phyloP scores from a whole-genome alignment of 2,888 invertebrate species.

The Labia minor region DNA sequence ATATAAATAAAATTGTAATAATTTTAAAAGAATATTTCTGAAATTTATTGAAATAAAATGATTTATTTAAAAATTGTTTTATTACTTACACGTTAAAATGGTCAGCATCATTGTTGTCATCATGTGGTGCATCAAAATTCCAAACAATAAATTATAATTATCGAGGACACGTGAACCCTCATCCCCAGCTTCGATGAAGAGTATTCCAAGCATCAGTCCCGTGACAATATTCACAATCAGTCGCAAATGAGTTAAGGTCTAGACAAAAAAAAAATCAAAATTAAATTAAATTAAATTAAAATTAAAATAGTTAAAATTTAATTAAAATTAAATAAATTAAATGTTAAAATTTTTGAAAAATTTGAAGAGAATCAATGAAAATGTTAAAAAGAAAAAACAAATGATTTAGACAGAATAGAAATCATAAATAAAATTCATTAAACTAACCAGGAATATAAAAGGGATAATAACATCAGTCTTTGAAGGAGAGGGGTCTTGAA shows the following conservation, averaged over 20 bases:
- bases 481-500: too few relatives aligned
- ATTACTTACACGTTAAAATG: slow-evolving; percentile 61
- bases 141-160: slow-evolving; percentile 80
- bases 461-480: too few relatives aligned
- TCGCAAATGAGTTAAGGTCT: slow-evolving; percentile 69
- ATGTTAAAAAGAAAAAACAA: too few relatives aligned
- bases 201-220: slow-evolving; percentile 62
- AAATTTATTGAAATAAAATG: too few relatives aligned
- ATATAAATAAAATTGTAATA: slow-evolving; percentile 18
- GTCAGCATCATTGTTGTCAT: slow-evolving; percentile 87
- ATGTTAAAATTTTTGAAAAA: background rate
- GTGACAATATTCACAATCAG: slow-evolving; percentile 62
- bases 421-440: too few relatives aligned
- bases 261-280: slow-evolving; percentile 32
- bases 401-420: too few relatives aligned
- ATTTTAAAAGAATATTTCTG: background rate
- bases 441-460: too few relatives aligned
- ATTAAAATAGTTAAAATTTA: slow-evolving; percentile 16
- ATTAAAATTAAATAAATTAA: too few relatives aligned
- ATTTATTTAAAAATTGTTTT: too few relatives aligned
- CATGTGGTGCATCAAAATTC: slow-evolving; percentile 85
- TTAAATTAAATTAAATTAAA: slow-evolving; percentile 17
- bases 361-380: too few relatives aligned
- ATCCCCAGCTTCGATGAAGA: slow-evolving; percentile 62
- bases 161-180: slow-evolving; percentile 68